Evolutionary conservation across 1,140 invertebrate species (phyloP).

Genomic region (Stegodyphus dumicola): DNA sequence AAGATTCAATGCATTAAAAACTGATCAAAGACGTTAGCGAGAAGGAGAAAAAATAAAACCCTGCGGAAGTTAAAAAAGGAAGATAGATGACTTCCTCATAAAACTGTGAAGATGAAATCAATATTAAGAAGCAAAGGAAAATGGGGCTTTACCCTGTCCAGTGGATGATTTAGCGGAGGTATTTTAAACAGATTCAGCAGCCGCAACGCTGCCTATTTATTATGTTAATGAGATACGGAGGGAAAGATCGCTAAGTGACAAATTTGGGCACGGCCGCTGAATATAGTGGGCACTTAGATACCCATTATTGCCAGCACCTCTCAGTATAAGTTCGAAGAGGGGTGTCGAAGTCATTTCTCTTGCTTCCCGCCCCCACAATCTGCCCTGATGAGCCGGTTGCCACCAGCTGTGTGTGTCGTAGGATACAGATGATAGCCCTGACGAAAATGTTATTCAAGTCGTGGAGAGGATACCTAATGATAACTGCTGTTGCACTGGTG

Average conservation of each 20-base stretch:
- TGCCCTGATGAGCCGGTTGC: conserved; percentile 55
- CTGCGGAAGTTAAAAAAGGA: no score
- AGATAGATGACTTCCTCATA: no score
- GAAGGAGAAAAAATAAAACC: no score
- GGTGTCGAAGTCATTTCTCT: neutral
- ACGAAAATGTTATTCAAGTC: conserved; percentile 32
- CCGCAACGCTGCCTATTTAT: conserved; percentile 37
- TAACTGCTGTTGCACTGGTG: conserved; percentile 40
- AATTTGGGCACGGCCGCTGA: conserved; percentile 53
- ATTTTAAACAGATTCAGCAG: conserved; percentile 51
- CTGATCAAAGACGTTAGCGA: no score
- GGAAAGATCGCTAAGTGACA: conserved; percentile 51
- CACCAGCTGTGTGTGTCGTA: conserved; percentile 46
- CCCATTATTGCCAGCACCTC: conserved; percentile 45
- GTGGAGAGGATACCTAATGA: conserved; percentile 44
- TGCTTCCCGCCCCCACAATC: neutral
- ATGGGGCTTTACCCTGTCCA: no score
- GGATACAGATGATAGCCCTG: conserved; percentile 24
- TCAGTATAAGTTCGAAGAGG: conserved; percentile 13
- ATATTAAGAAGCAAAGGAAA: no score
- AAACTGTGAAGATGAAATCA: no score
- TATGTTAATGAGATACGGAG: conserved; percentile 51
- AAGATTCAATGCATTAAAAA: no score
- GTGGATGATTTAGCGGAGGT: no score
- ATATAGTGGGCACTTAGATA: conserved; percentile 60